Percentiles rank a stretch among this genome's conserved stretches.
These are phyloP conservation scores for Dromaius novaehollandiae DNA, from an alignment of 2,113 vertebrate genomes.

Conservation along the genomic window DNA sequence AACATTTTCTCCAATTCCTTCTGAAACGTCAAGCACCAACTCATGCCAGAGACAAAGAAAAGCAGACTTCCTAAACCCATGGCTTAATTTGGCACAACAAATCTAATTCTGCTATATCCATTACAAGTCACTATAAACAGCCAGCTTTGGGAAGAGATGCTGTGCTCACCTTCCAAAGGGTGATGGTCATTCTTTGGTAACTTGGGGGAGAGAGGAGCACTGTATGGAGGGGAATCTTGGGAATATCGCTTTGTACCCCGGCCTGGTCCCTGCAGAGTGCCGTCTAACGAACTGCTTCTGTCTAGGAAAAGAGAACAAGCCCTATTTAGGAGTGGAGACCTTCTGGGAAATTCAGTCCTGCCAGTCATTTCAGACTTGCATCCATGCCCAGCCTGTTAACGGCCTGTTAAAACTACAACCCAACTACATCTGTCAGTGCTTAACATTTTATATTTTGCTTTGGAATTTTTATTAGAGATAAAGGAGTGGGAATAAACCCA, in stretches of 20 bases:
- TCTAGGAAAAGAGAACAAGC: slow-evolving; percentile 78
- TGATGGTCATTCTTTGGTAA: slow-evolving; percentile 83
- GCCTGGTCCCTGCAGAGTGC: slow-evolving; percentile 77
- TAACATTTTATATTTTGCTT: neutral
- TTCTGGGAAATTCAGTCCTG: neutral
- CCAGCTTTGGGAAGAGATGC: slow-evolving; percentile 39
- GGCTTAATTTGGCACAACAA: accelerated
- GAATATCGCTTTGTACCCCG: slow-evolving; percentile 83
- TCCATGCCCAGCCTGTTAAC: neutral
- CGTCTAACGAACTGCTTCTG: slow-evolving; percentile 81
- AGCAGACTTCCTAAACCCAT: neutral
- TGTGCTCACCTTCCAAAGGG: slow-evolving; percentile 84
- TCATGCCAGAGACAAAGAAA: neutral
- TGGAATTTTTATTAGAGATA: neutral
- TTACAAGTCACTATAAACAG: neutral
- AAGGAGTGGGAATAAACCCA: neutral
- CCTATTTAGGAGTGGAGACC: slow-evolving; percentile 47
- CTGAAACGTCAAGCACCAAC: neutral
- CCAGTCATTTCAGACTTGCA: neutral
- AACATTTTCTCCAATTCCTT: neutral
- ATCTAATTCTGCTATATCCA: neutral
- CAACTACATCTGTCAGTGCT: neutral
- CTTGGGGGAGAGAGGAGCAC: slow-evolving; percentile 82
- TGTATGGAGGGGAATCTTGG: slow-evolving; percentile 80
- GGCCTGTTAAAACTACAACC: neutral